Base-by-base conservation (phyloP, 2,797 vertebrate genomes). In the Channa striata region DNA sequence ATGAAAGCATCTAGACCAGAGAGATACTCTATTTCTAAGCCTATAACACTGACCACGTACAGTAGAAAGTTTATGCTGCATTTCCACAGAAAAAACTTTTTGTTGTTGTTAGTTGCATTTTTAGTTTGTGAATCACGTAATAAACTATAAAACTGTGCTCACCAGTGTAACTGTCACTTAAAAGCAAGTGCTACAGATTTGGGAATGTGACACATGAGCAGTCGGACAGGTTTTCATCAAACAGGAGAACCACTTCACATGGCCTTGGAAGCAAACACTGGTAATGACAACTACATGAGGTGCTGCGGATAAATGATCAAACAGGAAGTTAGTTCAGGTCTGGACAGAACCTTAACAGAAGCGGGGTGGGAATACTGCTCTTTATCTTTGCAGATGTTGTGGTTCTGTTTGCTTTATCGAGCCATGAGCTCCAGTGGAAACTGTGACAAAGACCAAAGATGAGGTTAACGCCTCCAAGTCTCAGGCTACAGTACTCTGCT, bases 1-100 rank as follows among this genome's bases (percentile, higher is more conserved):
- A 84, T 73, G 57, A 80, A 68, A 80, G 64, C 73, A 65, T 72
- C 25, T 34, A 37, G 67, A 71, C 56, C 36, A 67, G 39, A 68
- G 42, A 20, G 80, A 56, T 61, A 30, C 25, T 30, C 25, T 48
- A 59, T 52, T 49, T 62, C 19, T 33, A 61, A 30, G 19, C 30
- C 62, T 30, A 11, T 13, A 74, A 59, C 59, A 60, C 61, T 50
- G 68, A 74, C 46, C 68, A 59, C 36, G 50, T 37, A 70, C 42
- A 51, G 48, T 34, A 34, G 7, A 65, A 34, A 74, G 9, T 56
- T 59, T 47, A 39, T 57, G 48, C 23, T 70, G 68, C 50, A 64
- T 53, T 39, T 64, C 60, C 37, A 57, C 17, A 66, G 60, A 64
- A 44, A 65, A n/a, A 3, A 8, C 2, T 6, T 11, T 10, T 37